Evolutionary conservation across 2,888 invertebrate species (phyloP).

Genomic region (Acleris literana): DNA sequence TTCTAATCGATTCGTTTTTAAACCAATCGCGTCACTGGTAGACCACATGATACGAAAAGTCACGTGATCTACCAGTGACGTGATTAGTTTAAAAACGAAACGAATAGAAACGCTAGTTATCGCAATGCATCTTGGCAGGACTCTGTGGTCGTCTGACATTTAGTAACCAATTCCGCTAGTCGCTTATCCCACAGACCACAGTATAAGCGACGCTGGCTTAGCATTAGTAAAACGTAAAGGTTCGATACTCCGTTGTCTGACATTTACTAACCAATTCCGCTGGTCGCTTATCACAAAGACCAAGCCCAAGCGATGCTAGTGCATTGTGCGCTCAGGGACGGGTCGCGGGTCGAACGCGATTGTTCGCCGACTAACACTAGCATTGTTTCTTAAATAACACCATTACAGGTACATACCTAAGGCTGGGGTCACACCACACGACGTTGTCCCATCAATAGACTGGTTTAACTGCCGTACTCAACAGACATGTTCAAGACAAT

Average conservation of each 20-base stretch:
- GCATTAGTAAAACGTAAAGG: slow-evolving; percentile 6
- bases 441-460: too few relatives aligned
- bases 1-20: too few relatives aligned
- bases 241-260: slow-evolving; percentile 11
- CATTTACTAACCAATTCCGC: background rate
- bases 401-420: background rate
- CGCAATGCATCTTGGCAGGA: too few relatives aligned
- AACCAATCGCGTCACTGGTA: too few relatives aligned
- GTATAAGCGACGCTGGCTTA: slow-evolving; percentile 1
- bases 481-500: too few relatives aligned
- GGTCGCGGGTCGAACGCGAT: slow-evolving; percentile 27
- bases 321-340: slow-evolving; percentile 17
- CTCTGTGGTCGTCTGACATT: too few relatives aligned
- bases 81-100: too few relatives aligned
- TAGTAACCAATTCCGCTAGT: background rate
- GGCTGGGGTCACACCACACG: background rate
- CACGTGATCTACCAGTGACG: too few relatives aligned
- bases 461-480: too few relatives aligned
- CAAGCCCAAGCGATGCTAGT: slow-evolving; percentile 11
- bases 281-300: background rate
- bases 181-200: slow-evolving; percentile 3
- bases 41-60: too few relatives aligned
- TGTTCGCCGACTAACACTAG: slow-evolving; percentile 23
- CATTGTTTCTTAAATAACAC: slow-evolving; percentile 20
- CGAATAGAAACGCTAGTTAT: too few relatives aligned